Percentiles rank a stretch among this genome's conserved stretches.
Evolutionary conservation across 2,113 vertebrate species (phyloP).

Genomic region (Ochotona curzoniae): DNA sequence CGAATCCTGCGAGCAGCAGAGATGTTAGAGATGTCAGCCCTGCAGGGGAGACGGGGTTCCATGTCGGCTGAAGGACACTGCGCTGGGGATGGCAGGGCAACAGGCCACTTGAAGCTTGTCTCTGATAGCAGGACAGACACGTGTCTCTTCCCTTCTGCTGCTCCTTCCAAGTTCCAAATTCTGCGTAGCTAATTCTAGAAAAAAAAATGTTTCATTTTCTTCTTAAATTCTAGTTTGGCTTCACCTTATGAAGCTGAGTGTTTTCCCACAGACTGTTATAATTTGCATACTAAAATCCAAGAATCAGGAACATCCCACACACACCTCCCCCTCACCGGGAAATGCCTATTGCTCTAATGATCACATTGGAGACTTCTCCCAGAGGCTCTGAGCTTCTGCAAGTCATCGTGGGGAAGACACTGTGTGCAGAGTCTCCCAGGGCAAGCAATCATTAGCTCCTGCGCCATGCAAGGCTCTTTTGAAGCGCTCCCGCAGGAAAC

Average conservation of each 20-base stretch:
- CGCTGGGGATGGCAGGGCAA: fast-evolving
- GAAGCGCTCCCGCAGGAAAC: conserved; percentile 48
- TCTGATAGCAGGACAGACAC: too few species aligned
- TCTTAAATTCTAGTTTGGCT: conserved; percentile 23
- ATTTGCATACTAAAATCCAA: conserved; percentile 31
- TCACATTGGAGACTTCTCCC: conserved; percentile 38
- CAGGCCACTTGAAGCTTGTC: neutral
- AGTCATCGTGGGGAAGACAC: conserved; percentile 1
- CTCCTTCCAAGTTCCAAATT: neutral
- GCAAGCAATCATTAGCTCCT: conserved; percentile 12
- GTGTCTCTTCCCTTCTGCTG: fast-evolving
- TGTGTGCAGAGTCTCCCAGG: neutral
- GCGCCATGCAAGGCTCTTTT: conserved; percentile 5
- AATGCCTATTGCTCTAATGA: conserved; percentile 39
- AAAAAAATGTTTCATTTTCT: neutral
- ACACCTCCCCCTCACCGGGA: neutral
- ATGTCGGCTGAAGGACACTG: neutral
- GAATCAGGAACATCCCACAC: neutral
- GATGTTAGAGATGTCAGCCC: neutral
- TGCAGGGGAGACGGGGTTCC: neutral
- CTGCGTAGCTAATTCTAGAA: neutral
- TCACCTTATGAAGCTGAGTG: conserved; percentile 16
- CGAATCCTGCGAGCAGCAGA: neutral
- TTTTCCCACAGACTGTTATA: neutral
- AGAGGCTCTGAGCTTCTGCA: neutral